Percentiles rank a stretch among this genome's conserved stretches.
These are phyloP conservation scores for Hirtodrosophila histrioides DNA, from an alignment of 2,888 invertebrate species.

Conservation along the genomic window DNA sequence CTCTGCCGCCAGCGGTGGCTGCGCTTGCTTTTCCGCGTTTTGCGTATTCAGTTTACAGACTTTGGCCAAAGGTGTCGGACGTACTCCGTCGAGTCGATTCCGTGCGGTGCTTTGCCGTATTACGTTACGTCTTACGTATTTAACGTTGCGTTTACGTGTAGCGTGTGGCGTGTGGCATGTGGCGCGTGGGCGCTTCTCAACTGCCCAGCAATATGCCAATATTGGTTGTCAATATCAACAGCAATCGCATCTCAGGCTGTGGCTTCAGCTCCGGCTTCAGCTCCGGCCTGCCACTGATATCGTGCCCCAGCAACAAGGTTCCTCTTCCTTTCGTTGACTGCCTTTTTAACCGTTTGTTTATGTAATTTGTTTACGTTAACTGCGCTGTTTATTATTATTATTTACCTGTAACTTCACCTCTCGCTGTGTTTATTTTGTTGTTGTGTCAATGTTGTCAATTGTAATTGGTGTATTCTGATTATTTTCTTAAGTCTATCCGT, in stretches of 20 bases:
- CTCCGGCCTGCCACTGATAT: slow-evolving; percentile 1
- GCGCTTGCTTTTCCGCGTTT: slow-evolving; percentile 27
- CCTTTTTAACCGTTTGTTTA: slow-evolving; percentile 62
- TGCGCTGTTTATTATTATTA: slow-evolving; percentile 45
- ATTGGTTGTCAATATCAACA: slow-evolving; percentile 67
- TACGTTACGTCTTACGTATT: slow-evolving; percentile 69
- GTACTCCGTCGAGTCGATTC: slow-evolving; percentile 36
- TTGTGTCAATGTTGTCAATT: slow-evolving; percentile 63
- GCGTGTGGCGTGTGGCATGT: slow-evolving; percentile 11
- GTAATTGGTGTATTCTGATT: slow-evolving; percentile 69
- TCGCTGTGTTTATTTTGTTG: slow-evolving; percentile 36
- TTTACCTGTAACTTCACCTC: slow-evolving; percentile 38
- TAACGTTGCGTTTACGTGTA: slow-evolving; percentile 14
- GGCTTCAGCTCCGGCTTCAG: background rate
- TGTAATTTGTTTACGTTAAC: slow-evolving; percentile 73
- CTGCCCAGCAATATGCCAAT: slow-evolving; percentile 60
- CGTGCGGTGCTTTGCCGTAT: slow-evolving; percentile 23
- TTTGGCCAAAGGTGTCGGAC: slow-evolving; percentile 82
- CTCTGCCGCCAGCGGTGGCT: slow-evolving; percentile 17
- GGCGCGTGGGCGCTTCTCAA: slow-evolving; percentile 27
- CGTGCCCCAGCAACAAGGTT: slow-evolving; percentile 57
- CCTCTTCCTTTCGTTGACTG: slow-evolving; percentile 13
- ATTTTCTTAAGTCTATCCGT: slow-evolving; percentile 26
- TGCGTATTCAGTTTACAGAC: slow-evolving; percentile 77
- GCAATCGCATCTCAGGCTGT: slow-evolving; percentile 12